Evolutionary conservation across 2,113 vertebrate species (phyloP).

Genomic region (Lota lota): DNA sequence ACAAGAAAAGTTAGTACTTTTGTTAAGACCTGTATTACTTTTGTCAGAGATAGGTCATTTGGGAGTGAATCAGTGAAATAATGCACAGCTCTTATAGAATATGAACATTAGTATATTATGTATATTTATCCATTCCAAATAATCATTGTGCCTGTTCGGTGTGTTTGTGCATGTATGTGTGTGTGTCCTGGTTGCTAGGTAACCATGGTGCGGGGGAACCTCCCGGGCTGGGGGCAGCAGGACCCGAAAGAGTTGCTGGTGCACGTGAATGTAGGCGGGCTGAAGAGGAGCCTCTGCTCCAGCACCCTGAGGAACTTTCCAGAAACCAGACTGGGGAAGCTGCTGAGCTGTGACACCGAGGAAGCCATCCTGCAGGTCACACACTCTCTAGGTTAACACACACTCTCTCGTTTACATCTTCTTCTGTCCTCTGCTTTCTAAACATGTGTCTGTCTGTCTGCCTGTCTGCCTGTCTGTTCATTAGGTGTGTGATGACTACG

Average conservation of each 20-base stretch:
- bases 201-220: conserved; percentile 83
- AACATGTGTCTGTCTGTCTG: not conserved
- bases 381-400: not conserved
- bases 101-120: no score
- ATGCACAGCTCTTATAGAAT: no score
- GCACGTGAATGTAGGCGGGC: conserved; percentile 91
- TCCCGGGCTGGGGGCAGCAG: conserved; percentile 73
- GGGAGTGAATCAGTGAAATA: no score
- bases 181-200: conserved; percentile 17
- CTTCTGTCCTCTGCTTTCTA: no score
- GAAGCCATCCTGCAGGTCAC: conserved; percentile 84
- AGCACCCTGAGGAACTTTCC: conserved; percentile 88
- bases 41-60: no score
- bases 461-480: not conserved
- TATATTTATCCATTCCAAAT: not conserved
- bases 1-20: no score
- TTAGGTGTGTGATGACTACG: conserved; percentile 95
- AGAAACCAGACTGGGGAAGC: conserved; percentile 88
- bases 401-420: no score
- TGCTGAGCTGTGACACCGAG: conserved; percentile 86
- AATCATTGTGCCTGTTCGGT: not conserved
- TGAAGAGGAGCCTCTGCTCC: conserved; percentile 84
- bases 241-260: conserved; percentile 79
- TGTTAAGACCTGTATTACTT: no score
- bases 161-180: conserved; percentile 1